phyloP scores from a whole-genome alignment of 2,797 vertebrate species.

The Macroramphosus scolopax region DNA sequence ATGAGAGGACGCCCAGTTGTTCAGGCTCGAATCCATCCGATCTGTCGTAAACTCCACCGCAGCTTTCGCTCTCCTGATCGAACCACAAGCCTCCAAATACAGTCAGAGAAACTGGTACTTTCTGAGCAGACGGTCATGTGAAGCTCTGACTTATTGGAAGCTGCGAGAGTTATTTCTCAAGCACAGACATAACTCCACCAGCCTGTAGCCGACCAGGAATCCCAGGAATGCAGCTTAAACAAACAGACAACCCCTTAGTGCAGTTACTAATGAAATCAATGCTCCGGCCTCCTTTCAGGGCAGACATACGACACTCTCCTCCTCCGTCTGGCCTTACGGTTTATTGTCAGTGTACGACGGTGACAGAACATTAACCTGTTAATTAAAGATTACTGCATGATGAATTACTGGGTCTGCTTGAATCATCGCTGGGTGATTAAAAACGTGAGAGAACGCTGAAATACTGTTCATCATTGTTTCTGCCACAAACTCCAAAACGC shows the following conservation, averaged over 20 bases:
- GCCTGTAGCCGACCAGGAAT: conserved; percentile 72
- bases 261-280: conserved; percentile 73
- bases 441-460: too few species aligned
- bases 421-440: too few species aligned
- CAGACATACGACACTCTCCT: conserved; percentile 30
- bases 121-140: conserved; percentile 4
- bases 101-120: neutral
- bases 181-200: conserved; percentile 63
- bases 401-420: too few species aligned
- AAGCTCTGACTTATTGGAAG: conserved; percentile 26
- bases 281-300: conserved; percentile 51
- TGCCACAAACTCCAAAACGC: neutral
- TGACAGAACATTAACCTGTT: conserved; percentile 6
- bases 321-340: conserved; percentile 30
- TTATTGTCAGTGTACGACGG: neutral
- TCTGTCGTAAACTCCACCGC: neutral
- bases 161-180: conserved; percentile 52
- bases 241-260: conserved; percentile 75
- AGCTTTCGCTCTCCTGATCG: neutral
- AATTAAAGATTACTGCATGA: too few species aligned
- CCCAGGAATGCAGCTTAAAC: conserved; percentile 78
- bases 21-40: neutral
- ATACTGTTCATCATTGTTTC: too few species aligned
- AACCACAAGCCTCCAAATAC: neutral
- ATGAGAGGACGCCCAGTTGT: neutral